Evolutionary conservation across 1,140 invertebrate species (phyloP).

Genomic region (Rhyacophila brunnea): DNA sequence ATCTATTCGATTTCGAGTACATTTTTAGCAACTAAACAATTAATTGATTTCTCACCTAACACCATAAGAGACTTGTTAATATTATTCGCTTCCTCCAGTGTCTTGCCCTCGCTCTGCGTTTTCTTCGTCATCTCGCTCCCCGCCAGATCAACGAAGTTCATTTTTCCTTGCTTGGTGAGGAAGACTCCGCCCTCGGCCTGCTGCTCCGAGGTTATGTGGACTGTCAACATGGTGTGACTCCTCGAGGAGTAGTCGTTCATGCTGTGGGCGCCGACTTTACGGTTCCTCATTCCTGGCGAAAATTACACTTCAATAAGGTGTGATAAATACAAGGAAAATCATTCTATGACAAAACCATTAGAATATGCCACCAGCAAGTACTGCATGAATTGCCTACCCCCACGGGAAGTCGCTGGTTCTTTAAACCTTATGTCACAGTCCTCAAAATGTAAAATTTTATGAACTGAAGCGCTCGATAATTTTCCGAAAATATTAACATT

Average conservation of each 20-base stretch:
- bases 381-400: no score
- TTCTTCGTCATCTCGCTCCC: constrained; percentile 94
- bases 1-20: no score
- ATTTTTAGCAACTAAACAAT: no score
- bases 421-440: no score
- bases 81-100: constrained; percentile 90
- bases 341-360: no score
- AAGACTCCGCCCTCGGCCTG: constrained; percentile 81
- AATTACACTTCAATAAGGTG: no score
- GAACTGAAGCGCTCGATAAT: no score
- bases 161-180: constrained; percentile 83
- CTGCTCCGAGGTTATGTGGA: constrained; percentile 80
- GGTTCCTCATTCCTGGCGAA: constrained; percentile 72
- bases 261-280: constrained; percentile 83
- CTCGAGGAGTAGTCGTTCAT: constrained; percentile 96
- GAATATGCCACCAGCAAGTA: no score
- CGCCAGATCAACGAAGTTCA: constrained; percentile 93
- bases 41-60: constrained; percentile 77
- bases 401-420: no score
- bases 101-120: constrained; percentile 89
- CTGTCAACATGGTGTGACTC: constrained; percentile 92
- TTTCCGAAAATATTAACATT: no score
- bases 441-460: no score
- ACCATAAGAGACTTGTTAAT: constrained; percentile 97
- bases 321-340: no score